Base-by-base conservation (phyloP, 2,113 vertebrate species). In the Callocephalon fimbriatum region DNA sequence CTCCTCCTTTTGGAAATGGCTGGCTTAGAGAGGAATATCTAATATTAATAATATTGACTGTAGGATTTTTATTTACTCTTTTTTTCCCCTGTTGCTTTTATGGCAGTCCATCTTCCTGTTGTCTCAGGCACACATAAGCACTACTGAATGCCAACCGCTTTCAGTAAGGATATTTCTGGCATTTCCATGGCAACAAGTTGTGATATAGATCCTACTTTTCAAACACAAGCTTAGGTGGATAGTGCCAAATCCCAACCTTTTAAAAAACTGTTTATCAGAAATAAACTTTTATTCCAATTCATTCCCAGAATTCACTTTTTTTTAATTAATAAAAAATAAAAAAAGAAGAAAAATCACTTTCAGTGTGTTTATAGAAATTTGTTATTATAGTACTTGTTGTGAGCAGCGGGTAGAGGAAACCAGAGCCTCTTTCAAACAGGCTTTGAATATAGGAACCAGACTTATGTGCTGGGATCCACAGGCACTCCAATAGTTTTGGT, bases 141-240 rank as follows among this genome's bases (percentile, higher is more conserved):
- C 82, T 16, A 22, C 81, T 54, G 80, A 88, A 15, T 26, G 82
- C 93, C 97, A 96, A 6, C 20, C 6, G 35, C 56, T 32, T 86
- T 74, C 95, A 94, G 88, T 90, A 97, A 96, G 59, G 93, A 45
- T 87, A 94, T 95, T 97, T 93, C 93, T 95, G 86, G 61, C 65
- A 86, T 74, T 81, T 82, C 95, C 94, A 66, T 68, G 74, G 90
- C 93, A 95, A 94, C 86, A 17, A 78, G 44, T 92, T 88, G 82
- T 88, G 94, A 97, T 75, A 93, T 53, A 89, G 50, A 14, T 31
- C 72, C 66, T 25, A 10, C 91, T 93, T 71, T 78, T 68, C 76
- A 96, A 93, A 75, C 42, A 67, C 51, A 58, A 20, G 29, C 63
- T 88, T 53, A 18, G 37, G 32, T 62, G 42, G 45, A 66, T 29